A percentile compares a stretch with the other conserved stretches of the same genome.
These are phyloP conservation scores for Phallusia fumigata DNA, from an alignment of 23 tunicate species.

Conservation along the genomic window DNA sequence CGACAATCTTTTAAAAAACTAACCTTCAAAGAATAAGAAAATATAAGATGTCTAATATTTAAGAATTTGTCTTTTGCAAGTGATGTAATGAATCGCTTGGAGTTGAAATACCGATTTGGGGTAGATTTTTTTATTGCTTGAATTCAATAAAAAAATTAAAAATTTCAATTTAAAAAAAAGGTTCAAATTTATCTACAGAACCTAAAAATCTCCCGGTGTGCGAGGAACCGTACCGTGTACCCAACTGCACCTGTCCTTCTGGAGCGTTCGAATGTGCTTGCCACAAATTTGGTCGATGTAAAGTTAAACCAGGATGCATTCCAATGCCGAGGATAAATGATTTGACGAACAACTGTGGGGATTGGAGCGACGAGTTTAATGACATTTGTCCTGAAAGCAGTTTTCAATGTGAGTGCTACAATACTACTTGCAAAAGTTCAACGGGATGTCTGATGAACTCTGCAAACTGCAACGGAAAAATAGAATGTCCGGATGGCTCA, in stretches of 20 bases:
- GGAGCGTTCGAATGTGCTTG: background rate
- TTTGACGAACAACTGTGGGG: background rate
- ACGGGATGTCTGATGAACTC: background rate
- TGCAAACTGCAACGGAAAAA: background rate
- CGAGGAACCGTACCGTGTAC: background rate
- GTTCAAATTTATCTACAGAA: background rate
- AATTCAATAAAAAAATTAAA: no score
- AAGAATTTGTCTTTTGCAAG: no score
- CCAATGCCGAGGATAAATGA: background rate
- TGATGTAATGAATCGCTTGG: no score
- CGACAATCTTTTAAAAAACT: no score
- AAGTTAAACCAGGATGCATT: background rate
- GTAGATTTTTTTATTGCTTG: background rate
- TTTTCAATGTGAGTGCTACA: background rate
- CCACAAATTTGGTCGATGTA: background rate
- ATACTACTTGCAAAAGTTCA: background rate
- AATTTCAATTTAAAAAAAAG: no score
- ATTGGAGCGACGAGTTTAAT: background rate
- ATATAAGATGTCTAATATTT: no score
- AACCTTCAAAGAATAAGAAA: no score
- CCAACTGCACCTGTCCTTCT: conserved; percentile 10
- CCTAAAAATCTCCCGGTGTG: background rate
- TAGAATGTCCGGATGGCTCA: background rate
- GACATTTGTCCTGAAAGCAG: background rate
- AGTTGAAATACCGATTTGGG: no score